Percentiles rank a stretch among this genome's conserved stretches.
Conservation (phyloP, 2,113 vertebrate genomes). For the Epinephelus lanceolatus region DNA sequence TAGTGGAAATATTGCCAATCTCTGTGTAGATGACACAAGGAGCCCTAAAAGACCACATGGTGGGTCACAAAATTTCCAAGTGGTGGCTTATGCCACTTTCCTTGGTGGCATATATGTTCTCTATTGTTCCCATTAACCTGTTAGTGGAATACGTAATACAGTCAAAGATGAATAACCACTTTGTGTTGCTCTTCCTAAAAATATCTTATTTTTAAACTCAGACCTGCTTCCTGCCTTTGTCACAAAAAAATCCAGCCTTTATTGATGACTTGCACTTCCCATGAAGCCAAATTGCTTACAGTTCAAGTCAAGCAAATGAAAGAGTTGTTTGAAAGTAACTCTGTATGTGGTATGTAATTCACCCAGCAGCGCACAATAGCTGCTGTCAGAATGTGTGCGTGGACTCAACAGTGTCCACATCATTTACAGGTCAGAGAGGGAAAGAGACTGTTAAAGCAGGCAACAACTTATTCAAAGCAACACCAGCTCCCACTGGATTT, state of each 20-base stretch:
- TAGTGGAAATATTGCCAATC: too few relatives aligned
- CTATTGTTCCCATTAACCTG: background rate
- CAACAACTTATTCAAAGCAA: conserved; percentile 73
- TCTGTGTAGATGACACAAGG: too few relatives aligned
- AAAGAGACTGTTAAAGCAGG: conserved; percentile 67
- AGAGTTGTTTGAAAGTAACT: conserved; percentile 37
- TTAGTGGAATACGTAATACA: background rate
- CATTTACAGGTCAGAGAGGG: conserved; percentile 69
- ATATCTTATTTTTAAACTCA: background rate
- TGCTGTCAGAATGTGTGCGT: conserved; percentile 45
- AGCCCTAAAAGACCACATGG: too few relatives aligned
- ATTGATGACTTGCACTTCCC: background rate
- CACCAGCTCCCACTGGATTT: conserved; percentile 68
- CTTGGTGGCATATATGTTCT: background rate
- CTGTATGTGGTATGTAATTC: conserved; percentile 50
- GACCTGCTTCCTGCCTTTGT: background rate
- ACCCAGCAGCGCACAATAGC: conserved; percentile 34
- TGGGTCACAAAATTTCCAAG: too few relatives aligned
- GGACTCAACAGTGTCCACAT: conserved; percentile 42
- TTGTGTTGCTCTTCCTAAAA: background rate
- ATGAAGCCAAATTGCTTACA: conserved; percentile 24
- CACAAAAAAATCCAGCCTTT: conserved; percentile 9
- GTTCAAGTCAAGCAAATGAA: conserved; percentile 38
- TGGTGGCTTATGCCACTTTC: too few relatives aligned
- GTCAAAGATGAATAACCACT: background rate